Evolutionary conservation across 1,140 invertebrate species (phyloP), one percentile per base, ranked within the genome.

Genomic region (Drosophila repletoides): DNA sequence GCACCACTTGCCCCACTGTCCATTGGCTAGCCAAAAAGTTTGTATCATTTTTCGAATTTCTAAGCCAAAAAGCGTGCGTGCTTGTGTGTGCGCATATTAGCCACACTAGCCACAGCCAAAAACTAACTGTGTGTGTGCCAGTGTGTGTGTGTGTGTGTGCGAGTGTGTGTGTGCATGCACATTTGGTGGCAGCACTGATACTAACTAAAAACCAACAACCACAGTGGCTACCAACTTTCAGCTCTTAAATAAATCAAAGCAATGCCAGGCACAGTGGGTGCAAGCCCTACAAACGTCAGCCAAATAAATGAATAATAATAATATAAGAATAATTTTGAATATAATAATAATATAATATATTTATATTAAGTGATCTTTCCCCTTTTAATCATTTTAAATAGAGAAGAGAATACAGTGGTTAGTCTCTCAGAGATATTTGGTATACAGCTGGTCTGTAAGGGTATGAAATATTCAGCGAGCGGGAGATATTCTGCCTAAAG

Each of bases 31-130:
- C 61, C 61, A 61, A 61, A 66, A 53, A 69, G 43, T 74, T 77
- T 60, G 56, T 63, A 65, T 71, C 58, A 63, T 76, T 51, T 70
- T 70, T 55, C 41, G 55, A 70, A 77, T 74, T 84, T 71, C 56
- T 61, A 77, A 81, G 70, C 70, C 77, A 63, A 61, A 77, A 55
- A 55, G 59, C 72, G 63, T 63, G 51, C 45, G 65, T 68, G 58
- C 46, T 21, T 70, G 33, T 72, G 56, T 77, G 58, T 64, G 40
- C 74, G 58, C 64, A 63, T 77, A 79, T 83, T 76, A 75, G 77
- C 79, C 79, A 74, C 60, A 67, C 40, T 71, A 65, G 63, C 77
- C 77, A 79, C 71, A 81, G 45, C 60, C 77, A 71, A 70, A n/a
- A 83, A 67, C 65, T 53, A 66, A 15, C 21, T 14, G 9, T 41